phyloP scores from a whole-genome alignment of 37 sponge, comb jelly and placozoan species.

The Haliclona indistincta region DNA sequence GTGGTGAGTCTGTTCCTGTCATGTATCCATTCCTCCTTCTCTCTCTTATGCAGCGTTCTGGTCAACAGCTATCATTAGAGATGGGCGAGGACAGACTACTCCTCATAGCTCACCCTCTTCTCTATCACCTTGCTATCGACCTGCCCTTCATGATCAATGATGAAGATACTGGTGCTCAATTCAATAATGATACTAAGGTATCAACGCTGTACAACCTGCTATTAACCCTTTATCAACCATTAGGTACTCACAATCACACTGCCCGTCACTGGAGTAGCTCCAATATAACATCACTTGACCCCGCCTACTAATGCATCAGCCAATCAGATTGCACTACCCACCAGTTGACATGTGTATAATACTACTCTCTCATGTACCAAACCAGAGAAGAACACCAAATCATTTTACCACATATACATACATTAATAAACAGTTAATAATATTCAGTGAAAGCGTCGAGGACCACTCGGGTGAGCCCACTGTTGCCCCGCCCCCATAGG shows the following conservation, averaged over 20 bases:
- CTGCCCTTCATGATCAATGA: slow-evolving; percentile 73
- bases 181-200: slow-evolving; percentile 64
- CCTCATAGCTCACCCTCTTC: slow-evolving; percentile 62
- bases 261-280: background rate
- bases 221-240: too few species aligned
- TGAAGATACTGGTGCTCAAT: slow-evolving; percentile 77
- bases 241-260: too few species aligned
- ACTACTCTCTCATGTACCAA: too few species aligned
- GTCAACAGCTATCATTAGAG: slow-evolving; percentile 56
- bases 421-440: too few species aligned
- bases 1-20: slow-evolving; percentile 39
- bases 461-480: too few species aligned
- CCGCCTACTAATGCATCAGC: background rate
- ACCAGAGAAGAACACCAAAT: too few species aligned
- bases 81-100: slow-evolving; percentile 89
- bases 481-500: too few species aligned
- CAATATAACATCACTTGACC: background rate
- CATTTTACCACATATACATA: too few species aligned
- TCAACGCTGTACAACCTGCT: too few species aligned
- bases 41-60: slow-evolving; percentile 26
- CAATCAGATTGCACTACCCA: too few species aligned
- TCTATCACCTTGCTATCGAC: slow-evolving; percentile 79
- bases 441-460: too few species aligned
- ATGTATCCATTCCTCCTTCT: background rate
- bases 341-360: too few species aligned